Percentiles rank a stretch among this genome's conserved stretches.
Evolutionary conservation across 2,797 vertebrate species (phyloP).

Genomic region (Phrynocephalus forsythii): DNA sequence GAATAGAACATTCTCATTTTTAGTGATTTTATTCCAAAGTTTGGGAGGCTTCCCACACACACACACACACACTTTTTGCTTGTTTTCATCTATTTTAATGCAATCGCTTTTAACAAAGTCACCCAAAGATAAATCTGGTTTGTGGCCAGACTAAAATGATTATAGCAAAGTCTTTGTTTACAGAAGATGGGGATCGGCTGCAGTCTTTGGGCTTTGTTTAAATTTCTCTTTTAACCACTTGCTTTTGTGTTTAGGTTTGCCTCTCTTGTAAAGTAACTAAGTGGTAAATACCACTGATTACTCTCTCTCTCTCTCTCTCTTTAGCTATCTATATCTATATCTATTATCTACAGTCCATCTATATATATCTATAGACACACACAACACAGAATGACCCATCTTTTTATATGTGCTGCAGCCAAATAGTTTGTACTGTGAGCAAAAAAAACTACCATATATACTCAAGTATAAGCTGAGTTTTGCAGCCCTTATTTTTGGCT

Average conservation of each 20-base stretch:
- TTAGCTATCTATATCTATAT: no score
- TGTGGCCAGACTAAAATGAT: slow-evolving; percentile 67
- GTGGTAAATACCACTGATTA: slow-evolving; percentile 71
- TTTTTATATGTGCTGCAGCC: background rate
- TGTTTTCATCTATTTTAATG: slow-evolving; percentile 48
- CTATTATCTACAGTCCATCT: background rate
- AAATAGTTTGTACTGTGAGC: background rate
- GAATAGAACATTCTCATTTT: slow-evolving; percentile 28
- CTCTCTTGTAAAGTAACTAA: slow-evolving; percentile 79
- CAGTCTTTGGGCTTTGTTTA: slow-evolving; percentile 77
- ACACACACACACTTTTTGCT: background rate
- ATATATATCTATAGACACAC: background rate
- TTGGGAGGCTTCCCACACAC: background rate
- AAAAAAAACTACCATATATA: background rate
- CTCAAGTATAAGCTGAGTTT: no score
- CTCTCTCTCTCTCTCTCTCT: background rate
- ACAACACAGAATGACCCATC: background rate
- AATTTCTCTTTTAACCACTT: slow-evolving; percentile 78
- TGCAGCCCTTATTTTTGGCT: no score
- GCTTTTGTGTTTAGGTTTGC: slow-evolving; percentile 77
- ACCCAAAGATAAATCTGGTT: slow-evolving; percentile 69
- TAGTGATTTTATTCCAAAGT: slow-evolving; percentile 12
- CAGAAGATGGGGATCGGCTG: slow-evolving; percentile 70
- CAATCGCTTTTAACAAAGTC: slow-evolving; percentile 60
- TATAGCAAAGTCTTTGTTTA: slow-evolving; percentile 76